Conservation (phyloP, 2,888 invertebrate species). For the Dryococelus australis region DNA sequence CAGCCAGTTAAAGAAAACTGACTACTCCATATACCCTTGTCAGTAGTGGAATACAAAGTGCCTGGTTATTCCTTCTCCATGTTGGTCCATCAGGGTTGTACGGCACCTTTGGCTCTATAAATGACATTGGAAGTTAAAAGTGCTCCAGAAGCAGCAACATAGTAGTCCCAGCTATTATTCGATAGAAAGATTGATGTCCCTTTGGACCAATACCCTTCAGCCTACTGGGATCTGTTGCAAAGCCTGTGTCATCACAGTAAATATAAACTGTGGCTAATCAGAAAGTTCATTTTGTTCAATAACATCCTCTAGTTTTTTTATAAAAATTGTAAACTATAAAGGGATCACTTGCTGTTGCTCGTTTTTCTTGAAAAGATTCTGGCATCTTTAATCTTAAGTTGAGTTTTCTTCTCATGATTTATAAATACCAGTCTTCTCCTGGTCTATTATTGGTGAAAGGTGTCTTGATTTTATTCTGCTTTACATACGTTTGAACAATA, state of each 20-base stretch:
- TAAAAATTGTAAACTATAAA: neutral
- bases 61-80: neutral
- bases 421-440: neutral
- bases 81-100: neutral
- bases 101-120: neutral
- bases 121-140: neutral
- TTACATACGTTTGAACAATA: neutral
- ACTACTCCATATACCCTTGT: neutral
- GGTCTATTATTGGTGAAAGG: neutral
- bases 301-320: neutral
- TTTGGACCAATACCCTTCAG: neutral
- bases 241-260: neutral
- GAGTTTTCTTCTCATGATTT: neutral
- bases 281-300: neutral
- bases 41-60: neutral
- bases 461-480: constrained; percentile 1
- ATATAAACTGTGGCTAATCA: neutral
- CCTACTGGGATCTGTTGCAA: neutral
- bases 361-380: neutral
- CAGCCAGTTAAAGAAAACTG: neutral
- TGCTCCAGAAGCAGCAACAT: neutral
- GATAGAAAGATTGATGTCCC: neutral
- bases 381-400: neutral
- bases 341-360: neutral
- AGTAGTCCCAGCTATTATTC: neutral